Conservation (phyloP, 2,113 vertebrate species). For the Desmodus rotundus region DNA sequence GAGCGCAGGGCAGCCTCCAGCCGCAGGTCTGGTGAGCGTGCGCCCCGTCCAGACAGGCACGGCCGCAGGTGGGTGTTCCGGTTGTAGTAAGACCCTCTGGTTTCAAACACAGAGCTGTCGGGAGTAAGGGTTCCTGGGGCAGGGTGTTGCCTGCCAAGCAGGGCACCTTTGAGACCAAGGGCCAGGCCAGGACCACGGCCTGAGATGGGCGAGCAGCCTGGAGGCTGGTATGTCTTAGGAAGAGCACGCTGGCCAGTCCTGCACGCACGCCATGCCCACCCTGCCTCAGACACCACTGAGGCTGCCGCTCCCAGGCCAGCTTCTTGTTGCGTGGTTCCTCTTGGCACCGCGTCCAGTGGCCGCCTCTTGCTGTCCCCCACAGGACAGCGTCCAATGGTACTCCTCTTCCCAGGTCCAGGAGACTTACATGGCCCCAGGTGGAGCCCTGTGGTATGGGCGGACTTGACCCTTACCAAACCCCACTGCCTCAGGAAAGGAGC, state of each 20-base stretch:
- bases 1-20: not conserved
- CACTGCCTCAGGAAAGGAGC: not conserved
- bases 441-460: fast-evolving
- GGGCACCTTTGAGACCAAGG: not conserved
- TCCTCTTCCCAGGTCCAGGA: not conserved
- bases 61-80: too few species aligned
- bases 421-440: fast-evolving
- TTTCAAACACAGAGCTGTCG: not conserved
- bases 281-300: not conserved
- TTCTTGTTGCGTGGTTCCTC: not conserved
- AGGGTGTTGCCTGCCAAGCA: fast-evolving
- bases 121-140: not conserved
- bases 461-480: too few species aligned
- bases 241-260: fast-evolving
- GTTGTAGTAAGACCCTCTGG: not conserved
- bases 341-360: too few species aligned
- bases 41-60: not conserved
- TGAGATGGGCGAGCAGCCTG: not conserved
- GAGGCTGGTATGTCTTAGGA: not conserved
- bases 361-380: not conserved
- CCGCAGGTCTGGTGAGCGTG: fast-evolving
- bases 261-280: fast-evolving
- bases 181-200: not conserved
- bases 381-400: fast-evolving
- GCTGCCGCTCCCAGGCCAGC: fast-evolving